These are phyloP conservation scores for Glomeris marginata DNA, from an alignment of 2,888 invertebrate genomes.

Conservation along the genomic window DNA sequence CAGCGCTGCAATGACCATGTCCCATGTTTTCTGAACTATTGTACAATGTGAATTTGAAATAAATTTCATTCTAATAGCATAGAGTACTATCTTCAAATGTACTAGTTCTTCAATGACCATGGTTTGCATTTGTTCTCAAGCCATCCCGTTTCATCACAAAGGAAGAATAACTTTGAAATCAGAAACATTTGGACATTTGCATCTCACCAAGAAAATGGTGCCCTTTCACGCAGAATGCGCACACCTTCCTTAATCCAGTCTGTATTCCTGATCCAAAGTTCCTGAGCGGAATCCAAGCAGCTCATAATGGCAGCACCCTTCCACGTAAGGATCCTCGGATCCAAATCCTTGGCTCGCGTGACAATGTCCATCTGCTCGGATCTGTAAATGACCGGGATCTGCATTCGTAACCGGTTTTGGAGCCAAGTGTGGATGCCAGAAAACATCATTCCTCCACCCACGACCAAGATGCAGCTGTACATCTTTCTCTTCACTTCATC, in stretches of 20 bases:
- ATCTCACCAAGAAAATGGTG: conserved; percentile 53
- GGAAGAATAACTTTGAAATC: too few relatives aligned
- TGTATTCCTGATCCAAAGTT: conserved; percentile 69
- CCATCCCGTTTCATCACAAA: too few relatives aligned
- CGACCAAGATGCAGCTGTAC: conserved; percentile 80
- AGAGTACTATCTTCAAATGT: too few relatives aligned
- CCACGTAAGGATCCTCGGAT: conserved; percentile 79
- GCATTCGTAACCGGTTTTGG: conserved; percentile 66
- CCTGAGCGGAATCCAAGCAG: conserved; percentile 80
- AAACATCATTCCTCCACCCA: conserved; percentile 83
- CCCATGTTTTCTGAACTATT: too few relatives aligned
- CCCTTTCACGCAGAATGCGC: conserved; percentile 70
- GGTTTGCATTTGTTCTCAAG: too few relatives aligned
- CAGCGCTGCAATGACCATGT: too few relatives aligned
- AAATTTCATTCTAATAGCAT: too few relatives aligned
- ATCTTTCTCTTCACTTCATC: conserved; percentile 85
- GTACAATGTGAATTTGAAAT: too few relatives aligned
- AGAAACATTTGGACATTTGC: too few relatives aligned
- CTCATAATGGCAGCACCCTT: conserved; percentile 90
- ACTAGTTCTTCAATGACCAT: too few relatives aligned
- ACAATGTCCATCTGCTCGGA: conserved; percentile 72
- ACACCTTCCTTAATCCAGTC: conserved; percentile 81
- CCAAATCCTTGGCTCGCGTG: conserved; percentile 79
- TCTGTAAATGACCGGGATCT: conserved; percentile 64
- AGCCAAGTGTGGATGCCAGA: conserved; percentile 72